Evolutionary conservation across 2,888 invertebrate species (phyloP).

Genomic region (Tetragonula carbonaria): DNA sequence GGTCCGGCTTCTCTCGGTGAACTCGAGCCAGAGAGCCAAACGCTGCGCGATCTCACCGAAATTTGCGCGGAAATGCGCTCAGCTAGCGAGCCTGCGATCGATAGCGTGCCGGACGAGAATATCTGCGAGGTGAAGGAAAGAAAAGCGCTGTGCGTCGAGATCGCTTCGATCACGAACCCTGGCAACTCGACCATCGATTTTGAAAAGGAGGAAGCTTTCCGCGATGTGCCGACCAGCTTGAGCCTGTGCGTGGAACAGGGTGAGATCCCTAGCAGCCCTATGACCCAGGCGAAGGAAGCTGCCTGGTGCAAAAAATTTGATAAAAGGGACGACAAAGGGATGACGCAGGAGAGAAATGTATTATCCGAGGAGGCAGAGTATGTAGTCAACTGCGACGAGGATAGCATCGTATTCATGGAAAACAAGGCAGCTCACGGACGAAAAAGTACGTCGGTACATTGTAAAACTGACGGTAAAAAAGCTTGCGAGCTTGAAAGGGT

Average conservation of each 20-base stretch:
- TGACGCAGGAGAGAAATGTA: conserved; percentile 66
- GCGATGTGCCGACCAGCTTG: conserved; percentile 79
- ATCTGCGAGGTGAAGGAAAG: conserved; percentile 78
- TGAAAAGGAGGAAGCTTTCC: conserved; percentile 78
- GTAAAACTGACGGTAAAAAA: conserved; percentile 39
- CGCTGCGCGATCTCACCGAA: conserved; percentile 78
- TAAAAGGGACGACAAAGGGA: conserved; percentile 43
- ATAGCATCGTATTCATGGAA: conserved; percentile 78
- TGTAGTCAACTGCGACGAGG: conserved; percentile 80
- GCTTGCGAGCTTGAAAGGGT: conserved; percentile 13
- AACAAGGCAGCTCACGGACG: conserved; percentile 56
- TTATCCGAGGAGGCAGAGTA: conserved; percentile 78
- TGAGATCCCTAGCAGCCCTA: conserved; percentile 81
- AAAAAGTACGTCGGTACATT: neutral
- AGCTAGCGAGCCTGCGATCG: conserved; percentile 80
- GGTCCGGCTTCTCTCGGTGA: conserved; percentile 81
- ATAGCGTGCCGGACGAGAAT: conserved; percentile 79
- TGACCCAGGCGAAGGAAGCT: conserved; percentile 77
- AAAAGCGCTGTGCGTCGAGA: conserved; percentile 78
- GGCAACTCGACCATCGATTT: conserved; percentile 75
- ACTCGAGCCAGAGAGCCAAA: conserved; percentile 76
- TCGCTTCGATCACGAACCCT: conserved; percentile 63
- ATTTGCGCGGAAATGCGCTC: conserved; percentile 82
- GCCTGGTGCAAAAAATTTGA: conserved; percentile 71
- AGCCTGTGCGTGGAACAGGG: conserved; percentile 81